Conservation (phyloP, 2,113 vertebrate species). For the Leptocoma aspasia region DNA sequence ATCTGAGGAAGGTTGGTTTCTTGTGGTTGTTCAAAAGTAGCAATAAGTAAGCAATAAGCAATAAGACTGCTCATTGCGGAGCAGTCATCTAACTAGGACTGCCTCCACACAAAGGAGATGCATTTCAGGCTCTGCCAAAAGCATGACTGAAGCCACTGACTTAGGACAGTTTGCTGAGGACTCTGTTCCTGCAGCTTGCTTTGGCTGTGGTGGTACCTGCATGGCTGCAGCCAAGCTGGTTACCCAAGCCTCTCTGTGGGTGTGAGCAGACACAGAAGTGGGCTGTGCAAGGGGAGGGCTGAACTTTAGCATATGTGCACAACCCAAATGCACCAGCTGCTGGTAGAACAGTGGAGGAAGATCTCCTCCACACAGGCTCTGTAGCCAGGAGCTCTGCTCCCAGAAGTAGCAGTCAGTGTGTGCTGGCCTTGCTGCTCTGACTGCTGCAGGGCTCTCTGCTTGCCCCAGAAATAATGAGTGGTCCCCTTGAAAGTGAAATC, state of each 20-base stretch:
- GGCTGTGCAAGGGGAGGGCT: not conserved
- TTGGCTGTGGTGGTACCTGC: not conserved
- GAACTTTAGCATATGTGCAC: not conserved
- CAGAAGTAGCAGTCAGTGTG: rapidly evolving
- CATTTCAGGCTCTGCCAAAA: not conserved
- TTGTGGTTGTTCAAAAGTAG: not conserved
- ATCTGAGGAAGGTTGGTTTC: not conserved
- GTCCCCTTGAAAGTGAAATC: not conserved
- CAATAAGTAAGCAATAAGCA: too few species aligned
- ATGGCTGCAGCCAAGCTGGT: not conserved
- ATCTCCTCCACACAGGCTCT: not conserved
- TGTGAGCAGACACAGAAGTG: not conserved
- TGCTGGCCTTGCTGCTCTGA: not conserved
- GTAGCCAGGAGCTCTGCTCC: not conserved
- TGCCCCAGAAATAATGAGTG: not conserved
- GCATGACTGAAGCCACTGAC: not conserved
- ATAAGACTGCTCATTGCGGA: not conserved
- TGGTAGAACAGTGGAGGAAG: not conserved
- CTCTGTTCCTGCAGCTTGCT: not conserved
- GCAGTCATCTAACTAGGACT: not conserved
- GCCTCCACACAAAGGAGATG: not conserved
- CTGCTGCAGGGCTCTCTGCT: not conserved
- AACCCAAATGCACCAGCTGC: not conserved
- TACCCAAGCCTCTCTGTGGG: rapidly evolving
- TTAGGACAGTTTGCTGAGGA: not conserved